These are phyloP conservation scores for Plecotus auritus DNA, from an alignment of 2,113 vertebrate species.

Conservation along the genomic window DNA sequence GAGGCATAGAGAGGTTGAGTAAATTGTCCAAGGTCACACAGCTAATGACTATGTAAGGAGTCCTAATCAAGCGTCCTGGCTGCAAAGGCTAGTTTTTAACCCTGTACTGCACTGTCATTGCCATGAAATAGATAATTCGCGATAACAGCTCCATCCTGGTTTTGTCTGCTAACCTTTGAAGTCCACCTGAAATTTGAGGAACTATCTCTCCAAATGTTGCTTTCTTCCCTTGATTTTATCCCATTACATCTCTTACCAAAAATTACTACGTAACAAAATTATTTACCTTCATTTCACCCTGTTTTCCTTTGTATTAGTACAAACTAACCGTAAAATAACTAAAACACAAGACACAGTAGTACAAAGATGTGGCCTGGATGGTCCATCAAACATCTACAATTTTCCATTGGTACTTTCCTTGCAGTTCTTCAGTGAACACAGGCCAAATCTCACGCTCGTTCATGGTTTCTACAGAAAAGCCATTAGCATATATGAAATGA, in stretches of 20 bases:
- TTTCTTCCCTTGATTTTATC: neutral
- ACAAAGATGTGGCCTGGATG: neutral
- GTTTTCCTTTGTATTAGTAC: neutral
- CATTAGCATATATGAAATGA: conserved; percentile 66
- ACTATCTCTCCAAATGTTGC: neutral
- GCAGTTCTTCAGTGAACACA: neutral
- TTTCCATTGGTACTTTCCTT: neutral
- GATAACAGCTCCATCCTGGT: neutral
- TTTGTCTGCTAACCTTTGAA: neutral
- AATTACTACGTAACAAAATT: neutral
- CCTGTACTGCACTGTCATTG: neutral
- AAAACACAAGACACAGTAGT: neutral
- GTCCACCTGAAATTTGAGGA: neutral
- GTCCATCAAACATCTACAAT: neutral
- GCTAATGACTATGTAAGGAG: neutral
- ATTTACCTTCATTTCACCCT: neutral
- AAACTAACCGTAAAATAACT: neutral
- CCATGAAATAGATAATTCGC: fast-evolving
- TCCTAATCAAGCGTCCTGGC: neutral
- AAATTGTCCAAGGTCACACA: neutral
- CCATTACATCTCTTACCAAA: neutral
- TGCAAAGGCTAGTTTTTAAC: neutral
- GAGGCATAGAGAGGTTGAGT: neutral
- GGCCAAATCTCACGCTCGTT: neutral
- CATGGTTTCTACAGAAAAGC: conserved; percentile 52